Base-by-base conservation (phyloP, 2,888 invertebrate genomes). In the Nipponacmea schrenckii region DNA sequence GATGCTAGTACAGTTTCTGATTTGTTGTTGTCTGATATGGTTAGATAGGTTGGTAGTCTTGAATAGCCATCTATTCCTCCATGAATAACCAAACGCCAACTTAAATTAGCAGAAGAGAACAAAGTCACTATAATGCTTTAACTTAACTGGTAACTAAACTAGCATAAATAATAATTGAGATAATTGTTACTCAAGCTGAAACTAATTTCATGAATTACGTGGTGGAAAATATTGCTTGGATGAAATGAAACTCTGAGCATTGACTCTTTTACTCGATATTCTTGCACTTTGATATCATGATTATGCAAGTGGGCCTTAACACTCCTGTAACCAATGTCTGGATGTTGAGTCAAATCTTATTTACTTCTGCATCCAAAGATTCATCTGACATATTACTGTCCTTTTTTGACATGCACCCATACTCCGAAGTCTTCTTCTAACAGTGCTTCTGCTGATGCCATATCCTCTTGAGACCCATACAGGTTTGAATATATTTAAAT, bases 261-360 rank as follows among this genome's bases (percentile, higher is more conserved):
- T 20, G 17, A n/a, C 56, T 56, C 56, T 56, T 24, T n/a, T 2
- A 56, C 56, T 56, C 56, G n/a, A 20, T 17, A 56, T 56, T 56
- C 56, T 56, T 56, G 56, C 10, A 56, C n/a, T 20, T 20, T 24
- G 24, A 56, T 10, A n/a, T 10, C 56, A 20, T 24, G n/a, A 56
- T 24, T 56, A 20, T 1, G 24, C 24, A 56, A 24, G 12, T 56
- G 56, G 14, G 56, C 56, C 24, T 50, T n/a, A 17, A 56, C 56
- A 56, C 24, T 56, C 24, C 56, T 56, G 56, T 56, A 56, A 24
- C 56, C 56, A 20, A 56, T 56, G 56, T 56, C 56, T 20, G 56
- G 56, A 56, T 56, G 56, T 14, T 56, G 20, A 20, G 24, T 20
- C 10, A 56, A 24, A 56, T 56, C 8, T 56, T 24, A n/a, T 56